These are phyloP conservation scores for Eolophus roseicapilla DNA, from an alignment of 2,113 vertebrate species.

Conservation along the genomic window DNA sequence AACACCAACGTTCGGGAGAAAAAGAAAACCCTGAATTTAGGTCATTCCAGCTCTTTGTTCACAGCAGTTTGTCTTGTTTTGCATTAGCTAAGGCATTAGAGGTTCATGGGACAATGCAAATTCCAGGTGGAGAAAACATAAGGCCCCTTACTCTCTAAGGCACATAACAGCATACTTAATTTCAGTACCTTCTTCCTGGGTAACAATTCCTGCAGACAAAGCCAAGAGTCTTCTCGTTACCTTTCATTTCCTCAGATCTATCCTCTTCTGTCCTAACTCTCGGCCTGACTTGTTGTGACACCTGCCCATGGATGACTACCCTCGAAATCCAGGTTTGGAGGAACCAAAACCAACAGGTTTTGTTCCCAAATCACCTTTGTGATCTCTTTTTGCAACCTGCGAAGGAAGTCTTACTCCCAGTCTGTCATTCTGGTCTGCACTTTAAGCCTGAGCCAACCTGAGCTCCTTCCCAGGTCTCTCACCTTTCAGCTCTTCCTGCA, in stretches of 20 bases:
- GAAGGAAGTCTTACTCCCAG: background rate
- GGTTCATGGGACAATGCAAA: background rate
- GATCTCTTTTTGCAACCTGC: background rate
- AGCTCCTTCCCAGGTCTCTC: background rate
- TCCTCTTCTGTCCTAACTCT: background rate
- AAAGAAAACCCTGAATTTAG: background rate
- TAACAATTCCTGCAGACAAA: background rate
- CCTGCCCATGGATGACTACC: background rate
- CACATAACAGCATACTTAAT: background rate
- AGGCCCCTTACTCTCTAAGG: background rate
- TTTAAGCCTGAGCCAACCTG: background rate
- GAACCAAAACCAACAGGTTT: background rate
- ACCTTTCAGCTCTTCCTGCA: background rate
- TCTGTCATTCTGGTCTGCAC: background rate
- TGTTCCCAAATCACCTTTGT: background rate
- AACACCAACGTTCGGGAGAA: background rate
- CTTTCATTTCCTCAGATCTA: background rate
- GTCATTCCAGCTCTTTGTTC: background rate
- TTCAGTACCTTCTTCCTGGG: background rate
- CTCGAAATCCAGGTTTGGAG: background rate
- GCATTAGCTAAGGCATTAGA: background rate
- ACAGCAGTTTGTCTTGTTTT: constrained; percentile 21
- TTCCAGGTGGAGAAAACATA: background rate
- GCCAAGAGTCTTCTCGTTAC: background rate
- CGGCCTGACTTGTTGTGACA: background rate